Conservation (phyloP, 2,888 invertebrate genomes). For the Rosalia funebris region DNA sequence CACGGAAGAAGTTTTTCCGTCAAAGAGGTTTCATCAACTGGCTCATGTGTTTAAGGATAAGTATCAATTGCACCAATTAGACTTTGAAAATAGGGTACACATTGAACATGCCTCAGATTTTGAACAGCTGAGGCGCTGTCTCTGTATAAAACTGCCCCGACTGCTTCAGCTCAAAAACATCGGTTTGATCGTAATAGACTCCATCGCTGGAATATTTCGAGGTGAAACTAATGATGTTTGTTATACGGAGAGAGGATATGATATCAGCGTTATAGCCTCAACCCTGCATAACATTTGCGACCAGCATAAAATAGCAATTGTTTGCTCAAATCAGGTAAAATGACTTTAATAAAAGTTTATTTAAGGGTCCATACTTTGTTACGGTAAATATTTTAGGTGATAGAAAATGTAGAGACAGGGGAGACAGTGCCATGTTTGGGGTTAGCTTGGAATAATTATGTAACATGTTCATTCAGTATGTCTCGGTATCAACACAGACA, state of each 20-base stretch:
- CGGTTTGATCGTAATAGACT: slow-evolving; percentile 76
- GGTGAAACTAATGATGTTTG: slow-evolving; percentile 65
- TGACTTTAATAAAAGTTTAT: not conserved
- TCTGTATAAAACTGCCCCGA: slow-evolving; percentile 67
- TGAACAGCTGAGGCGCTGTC: slow-evolving; percentile 67
- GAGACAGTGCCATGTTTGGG: slow-evolving; percentile 70
- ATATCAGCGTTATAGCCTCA: slow-evolving; percentile 69
- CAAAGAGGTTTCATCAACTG: slow-evolving; percentile 72
- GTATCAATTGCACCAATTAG: slow-evolving; percentile 48
- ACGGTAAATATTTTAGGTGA: slow-evolving; percentile 53
- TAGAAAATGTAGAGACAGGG: slow-evolving; percentile 56
- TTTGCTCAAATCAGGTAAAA: slow-evolving; percentile 79
- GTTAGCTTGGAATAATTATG: slow-evolving; percentile 73
- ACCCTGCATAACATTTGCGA: slow-evolving; percentile 68
- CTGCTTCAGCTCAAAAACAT: slow-evolving; percentile 62
- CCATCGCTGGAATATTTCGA: slow-evolving; percentile 78
- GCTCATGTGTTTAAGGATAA: slow-evolving; percentile 57
- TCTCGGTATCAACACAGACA: slow-evolving; percentile 53
- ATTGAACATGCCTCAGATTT: slow-evolving; percentile 73
- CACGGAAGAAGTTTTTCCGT: slow-evolving; percentile 83
- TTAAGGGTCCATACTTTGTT: slow-evolving; percentile 3
- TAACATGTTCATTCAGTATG: slow-evolving; percentile 70
- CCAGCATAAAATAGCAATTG: slow-evolving; percentile 68
- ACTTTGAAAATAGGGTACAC: slow-evolving; percentile 71
- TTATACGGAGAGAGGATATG: slow-evolving; percentile 66